Base-by-base conservation (phyloP, 30 jellyfish, hydroid and myxozoan species). In the Hydractinia symbiolongicarpus region DNA sequence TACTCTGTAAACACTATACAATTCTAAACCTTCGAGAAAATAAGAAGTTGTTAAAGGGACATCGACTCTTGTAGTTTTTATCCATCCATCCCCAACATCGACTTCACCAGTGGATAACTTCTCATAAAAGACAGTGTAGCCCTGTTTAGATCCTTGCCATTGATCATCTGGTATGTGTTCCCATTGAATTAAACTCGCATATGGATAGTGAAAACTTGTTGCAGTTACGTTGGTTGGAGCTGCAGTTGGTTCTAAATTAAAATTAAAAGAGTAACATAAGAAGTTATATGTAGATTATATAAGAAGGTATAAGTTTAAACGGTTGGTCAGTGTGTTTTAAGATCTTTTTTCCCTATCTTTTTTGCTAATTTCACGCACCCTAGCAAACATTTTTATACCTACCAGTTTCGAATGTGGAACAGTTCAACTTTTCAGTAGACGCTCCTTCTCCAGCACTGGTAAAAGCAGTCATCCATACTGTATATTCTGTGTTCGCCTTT, bases 101-200 rank as follows among this genome's bases (percentile, higher is more conserved):
- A 64, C 74, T 13, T 64, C 74, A 6, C 74, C 74, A 64, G 74
- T 64, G 4, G 9, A 44, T 13, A n/a, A 44, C 17, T 64, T 64
- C 74, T 64, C 52, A 64, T 64, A 64, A 5, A 64, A 64, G 19
- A 64, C 0, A n/a, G 40, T 6, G 4, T 64, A 64, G 17, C 74
- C 74, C 19, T n/a, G 52, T 13, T 64, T 64, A 64, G 52, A n/a
- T 7, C 74, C 74, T 13, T 64, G 52, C 74, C 74, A 64, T 44
- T 13, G 19, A n/a, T 64, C 52, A 64, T 64, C 74, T 7, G 74
- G 74, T 64, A 64, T 64, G 40, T 64, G 74, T 64, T 6, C 74
- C 74, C 74, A 64, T 13, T 64, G 52, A 64, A 64, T 64, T 64
- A 64, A 13, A 64, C 74, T 64, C 40, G 74, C 19, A 64, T 64